These are phyloP conservation scores for Trachymyrmex cornetzi DNA, from an alignment of 1,140 invertebrate species.

Conservation along the genomic window DNA sequence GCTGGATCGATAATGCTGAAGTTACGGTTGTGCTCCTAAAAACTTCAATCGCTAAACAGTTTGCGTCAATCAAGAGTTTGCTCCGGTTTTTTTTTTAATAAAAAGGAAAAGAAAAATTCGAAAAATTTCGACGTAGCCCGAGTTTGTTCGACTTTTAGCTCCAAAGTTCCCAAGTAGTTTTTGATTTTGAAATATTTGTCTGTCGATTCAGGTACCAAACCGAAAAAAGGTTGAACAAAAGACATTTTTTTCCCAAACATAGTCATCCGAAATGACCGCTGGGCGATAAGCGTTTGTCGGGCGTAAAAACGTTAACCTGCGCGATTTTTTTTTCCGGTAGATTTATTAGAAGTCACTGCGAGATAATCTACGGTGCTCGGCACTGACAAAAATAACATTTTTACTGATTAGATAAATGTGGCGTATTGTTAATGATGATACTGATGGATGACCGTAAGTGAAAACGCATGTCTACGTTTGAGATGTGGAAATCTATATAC, in stretches of 20 bases:
- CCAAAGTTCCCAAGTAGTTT: neutral
- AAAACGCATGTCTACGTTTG: conserved; percentile 29
- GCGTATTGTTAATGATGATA: conserved; percentile 48
- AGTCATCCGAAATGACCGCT: neutral
- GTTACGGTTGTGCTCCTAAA: conserved; percentile 22
- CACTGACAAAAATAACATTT: conserved; percentile 53
- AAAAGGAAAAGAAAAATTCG: neutral
- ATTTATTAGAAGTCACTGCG: neutral
- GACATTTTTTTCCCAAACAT: neutral
- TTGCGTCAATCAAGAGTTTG: neutral
- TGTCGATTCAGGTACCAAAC: no score
- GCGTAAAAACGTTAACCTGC: neutral
- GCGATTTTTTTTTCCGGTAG: conserved; percentile 3
- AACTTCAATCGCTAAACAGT: conserved; percentile 17
- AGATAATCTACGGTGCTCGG: conserved; percentile 21
- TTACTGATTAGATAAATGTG: conserved; percentile 60
- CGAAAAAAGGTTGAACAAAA: neutral
- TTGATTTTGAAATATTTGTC: neutral
- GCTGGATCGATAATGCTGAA: conserved; percentile 65
- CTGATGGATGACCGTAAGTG: conserved; percentile 35
- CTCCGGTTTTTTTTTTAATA: neutral
- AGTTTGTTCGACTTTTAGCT: neutral
- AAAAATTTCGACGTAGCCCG: neutral
- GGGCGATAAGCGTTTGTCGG: neutral
- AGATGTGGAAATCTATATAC: conserved; percentile 1